These are phyloP conservation scores for Takifugu ocellatus DNA, from an alignment of 2,797 vertebrate species.

Conservation along the genomic window DNA sequence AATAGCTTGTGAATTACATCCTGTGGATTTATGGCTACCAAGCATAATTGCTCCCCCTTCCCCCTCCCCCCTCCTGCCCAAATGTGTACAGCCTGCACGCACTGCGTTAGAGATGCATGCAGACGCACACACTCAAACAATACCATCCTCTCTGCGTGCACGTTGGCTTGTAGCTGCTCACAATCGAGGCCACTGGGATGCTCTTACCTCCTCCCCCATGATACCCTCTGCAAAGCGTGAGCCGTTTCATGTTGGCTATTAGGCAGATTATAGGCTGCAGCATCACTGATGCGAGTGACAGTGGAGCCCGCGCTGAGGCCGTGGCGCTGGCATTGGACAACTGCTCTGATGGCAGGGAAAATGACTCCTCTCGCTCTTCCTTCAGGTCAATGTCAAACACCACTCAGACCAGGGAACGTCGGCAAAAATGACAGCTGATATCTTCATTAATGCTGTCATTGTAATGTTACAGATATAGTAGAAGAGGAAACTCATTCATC, in stretches of 20 bases:
- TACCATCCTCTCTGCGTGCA: constrained; percentile 39
- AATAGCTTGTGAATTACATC: constrained; percentile 63
- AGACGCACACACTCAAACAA: constrained; percentile 49
- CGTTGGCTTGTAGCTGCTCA: constrained; percentile 45
- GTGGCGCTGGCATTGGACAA: constrained; percentile 11
- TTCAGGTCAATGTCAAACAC: constrained; percentile 9
- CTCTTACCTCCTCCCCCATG: constrained; percentile 32
- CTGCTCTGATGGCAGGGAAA: neutral
- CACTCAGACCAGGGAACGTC: constrained; percentile 3
- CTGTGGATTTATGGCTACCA: constrained; percentile 69
- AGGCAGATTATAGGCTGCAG: constrained; percentile 46
- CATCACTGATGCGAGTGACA: constrained; percentile 35
- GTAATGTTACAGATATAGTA: too few species aligned
- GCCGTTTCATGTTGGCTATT: constrained; percentile 45
- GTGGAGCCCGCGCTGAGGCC: constrained; percentile 24
- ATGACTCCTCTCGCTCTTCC: neutral
- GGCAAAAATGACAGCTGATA: too few species aligned
- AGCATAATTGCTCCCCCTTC: constrained; percentile 64
- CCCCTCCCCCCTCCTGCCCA: constrained; percentile 11
- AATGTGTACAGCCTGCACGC: constrained; percentile 44
- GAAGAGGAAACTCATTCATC: too few species aligned
- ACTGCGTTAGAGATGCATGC: constrained; percentile 33
- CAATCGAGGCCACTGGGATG: constrained; percentile 33
- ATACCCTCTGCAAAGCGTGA: constrained; percentile 16
- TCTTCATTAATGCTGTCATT: too few species aligned